Percentiles rank a stretch among this genome's conserved stretches.
phyloP scores from a whole-genome alignment of 2,113 vertebrate species.

The Onychostoma macrolepis region DNA sequence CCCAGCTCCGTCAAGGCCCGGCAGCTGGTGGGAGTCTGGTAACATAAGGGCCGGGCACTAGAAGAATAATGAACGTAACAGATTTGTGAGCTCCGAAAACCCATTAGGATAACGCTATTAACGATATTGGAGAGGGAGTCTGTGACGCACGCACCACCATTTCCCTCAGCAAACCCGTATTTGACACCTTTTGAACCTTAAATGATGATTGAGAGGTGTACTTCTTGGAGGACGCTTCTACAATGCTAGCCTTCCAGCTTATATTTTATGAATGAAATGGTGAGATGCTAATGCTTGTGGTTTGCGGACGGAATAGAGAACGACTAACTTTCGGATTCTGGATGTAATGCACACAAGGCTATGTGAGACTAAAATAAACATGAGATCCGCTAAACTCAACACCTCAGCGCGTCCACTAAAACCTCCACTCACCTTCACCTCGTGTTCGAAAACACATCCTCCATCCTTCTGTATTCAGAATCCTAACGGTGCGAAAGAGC shows the following conservation, averaged over 20 bases:
- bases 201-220: background rate
- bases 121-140: background rate
- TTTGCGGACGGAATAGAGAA: conserved; percentile 28
- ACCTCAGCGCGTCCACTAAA: conserved; percentile 10
- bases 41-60: conserved; percentile 61
- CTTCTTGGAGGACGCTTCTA: background rate
- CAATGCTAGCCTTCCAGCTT: background rate
- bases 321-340: background rate
- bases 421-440: conserved; percentile 8
- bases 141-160: background rate
- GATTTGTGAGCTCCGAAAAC: conserved; percentile 59
- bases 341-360: conserved; percentile 39
- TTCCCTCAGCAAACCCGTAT: background rate
- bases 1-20: conserved; percentile 56
- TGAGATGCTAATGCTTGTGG: conserved; percentile 10
- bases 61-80: conserved; percentile 60
- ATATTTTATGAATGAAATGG: conserved; percentile 34
- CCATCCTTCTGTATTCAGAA: conserved; percentile 1
- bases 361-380: conserved; percentile 43
- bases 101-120: conserved; percentile 58
- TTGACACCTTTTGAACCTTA: conserved; percentile 11
- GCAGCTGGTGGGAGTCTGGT: conserved; percentile 64
- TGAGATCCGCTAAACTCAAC: conserved; percentile 16
- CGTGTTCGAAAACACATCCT: conserved; percentile 18
- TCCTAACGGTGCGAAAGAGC: conserved; percentile 9